Percentiles rank a stretch among this genome's conserved stretches.
phyloP scores from a whole-genome alignment of 2,888 invertebrate species.

The Thereva unica region DNA sequence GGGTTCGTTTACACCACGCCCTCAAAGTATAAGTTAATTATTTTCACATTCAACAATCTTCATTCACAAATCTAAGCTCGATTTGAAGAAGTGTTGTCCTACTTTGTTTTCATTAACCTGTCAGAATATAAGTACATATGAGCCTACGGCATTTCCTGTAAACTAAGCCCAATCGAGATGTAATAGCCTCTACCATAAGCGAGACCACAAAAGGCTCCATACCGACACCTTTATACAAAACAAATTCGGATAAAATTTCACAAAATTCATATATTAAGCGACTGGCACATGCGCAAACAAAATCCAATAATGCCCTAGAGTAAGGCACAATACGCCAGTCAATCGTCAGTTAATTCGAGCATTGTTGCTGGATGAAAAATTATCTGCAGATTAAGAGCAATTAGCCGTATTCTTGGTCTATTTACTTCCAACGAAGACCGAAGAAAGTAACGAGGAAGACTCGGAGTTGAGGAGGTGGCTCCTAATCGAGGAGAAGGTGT shows the following conservation, averaged over 20 bases:
- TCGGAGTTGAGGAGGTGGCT: slow-evolving; percentile 11
- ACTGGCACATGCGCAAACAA: slow-evolving; percentile 2
- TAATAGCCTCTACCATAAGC: background rate
- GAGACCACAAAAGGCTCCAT: background rate
- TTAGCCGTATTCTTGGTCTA: slow-evolving; percentile 22
- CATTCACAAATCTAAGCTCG: slow-evolving; percentile 13
- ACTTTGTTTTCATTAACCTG: slow-evolving; percentile 4
- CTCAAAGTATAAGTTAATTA: slow-evolving; percentile 25
- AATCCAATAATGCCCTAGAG: slow-evolving; percentile 7
- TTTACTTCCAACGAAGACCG: slow-evolving; percentile 13
- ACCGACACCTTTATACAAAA: background rate
- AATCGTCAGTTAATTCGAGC: slow-evolving; percentile 26
- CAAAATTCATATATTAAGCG: background rate
- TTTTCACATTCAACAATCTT: slow-evolving; percentile 28
- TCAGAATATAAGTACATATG: background rate
- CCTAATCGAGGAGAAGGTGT: slow-evolving; percentile 3
- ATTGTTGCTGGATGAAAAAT: slow-evolving; percentile 32
- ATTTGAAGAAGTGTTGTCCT: slow-evolving; percentile 10
- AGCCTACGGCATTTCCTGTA: slow-evolving; percentile 15
- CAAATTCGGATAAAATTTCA: background rate
- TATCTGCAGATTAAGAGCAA: slow-evolving; percentile 31
- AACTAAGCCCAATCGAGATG: background rate
- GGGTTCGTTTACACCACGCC: slow-evolving; percentile 9
- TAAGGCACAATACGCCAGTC: slow-evolving; percentile 11
- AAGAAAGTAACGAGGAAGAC: background rate